Percentiles rank a stretch among this genome's conserved stretches.
These are phyloP conservation scores for Mustela lutreola DNA, from an alignment of 2,113 vertebrate genomes.

Conservation along the genomic window DNA sequence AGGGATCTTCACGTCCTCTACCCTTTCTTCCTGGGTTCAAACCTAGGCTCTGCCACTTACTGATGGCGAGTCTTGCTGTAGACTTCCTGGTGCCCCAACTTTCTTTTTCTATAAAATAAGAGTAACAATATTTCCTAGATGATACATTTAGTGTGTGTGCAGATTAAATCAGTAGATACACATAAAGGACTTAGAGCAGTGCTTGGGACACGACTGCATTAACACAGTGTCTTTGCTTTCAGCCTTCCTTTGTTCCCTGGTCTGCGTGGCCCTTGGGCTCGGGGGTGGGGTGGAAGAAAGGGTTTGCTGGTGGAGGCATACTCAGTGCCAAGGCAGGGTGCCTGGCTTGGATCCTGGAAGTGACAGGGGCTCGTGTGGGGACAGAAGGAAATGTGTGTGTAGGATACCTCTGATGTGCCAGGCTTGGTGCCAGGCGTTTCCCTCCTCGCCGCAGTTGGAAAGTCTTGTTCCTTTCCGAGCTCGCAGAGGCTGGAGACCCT, in stretches of 20 bases:
- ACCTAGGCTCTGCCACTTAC: not conserved
- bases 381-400: not conserved
- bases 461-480: not conserved
- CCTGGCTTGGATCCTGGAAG: not conserved
- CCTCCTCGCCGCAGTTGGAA: not conserved
- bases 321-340: not conserved
- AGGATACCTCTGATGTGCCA: not conserved
- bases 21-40: not conserved
- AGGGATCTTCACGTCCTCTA: not conserved
- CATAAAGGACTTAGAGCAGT: not conserved
- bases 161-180: not conserved
- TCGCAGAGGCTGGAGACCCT: not conserved
- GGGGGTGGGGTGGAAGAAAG: not conserved
- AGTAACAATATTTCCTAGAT: not conserved
- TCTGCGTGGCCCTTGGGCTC: not conserved
- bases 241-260: not conserved
- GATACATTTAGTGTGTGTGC: not conserved
- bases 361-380: not conserved
- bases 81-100: not conserved
- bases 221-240: not conserved
- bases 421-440: not conserved
- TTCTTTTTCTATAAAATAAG: constrained; percentile 15
- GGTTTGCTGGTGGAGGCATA: not conserved
- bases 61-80: not conserved
- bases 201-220: not conserved